Base-by-base conservation (phyloP, 2,888 invertebrate species). In the Cheilosia pagana region DNA sequence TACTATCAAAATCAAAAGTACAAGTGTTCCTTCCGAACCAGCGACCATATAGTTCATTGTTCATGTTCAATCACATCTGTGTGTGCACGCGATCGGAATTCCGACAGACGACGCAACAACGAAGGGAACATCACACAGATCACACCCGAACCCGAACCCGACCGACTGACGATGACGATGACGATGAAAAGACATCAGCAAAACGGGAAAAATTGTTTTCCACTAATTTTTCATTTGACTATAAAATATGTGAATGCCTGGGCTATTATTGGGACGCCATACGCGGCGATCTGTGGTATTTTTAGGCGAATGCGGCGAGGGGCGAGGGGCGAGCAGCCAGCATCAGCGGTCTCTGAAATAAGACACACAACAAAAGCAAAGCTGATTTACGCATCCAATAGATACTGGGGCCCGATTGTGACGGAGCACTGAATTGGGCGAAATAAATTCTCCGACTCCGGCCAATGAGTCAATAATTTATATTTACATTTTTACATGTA, bases 401-500 rank as follows among this genome's bases (percentile, higher is more conserved):
- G 78, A 82, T 72, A 53, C 57, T 57, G 16, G 81, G 62, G 55
- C 68, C 25, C 10, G 35, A 35, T 35, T 31, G 55, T 68, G 50
- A 62, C 52, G 53, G 45, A 59, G 57, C 35, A 72, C 71, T 43
- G 57, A 25, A 75, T 55, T 63, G 65, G 75, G 59, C 75, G 60
- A 85, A 81, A 77, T 77, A 72, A 82, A 78, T 85, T 76, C 85
- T 81, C 81, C 65, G 79, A 65, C 81, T 81, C 81, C 60, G 79
- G 70, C 81, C 85, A 85, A 81, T 85, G 85, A 85, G 85, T 85
- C 85, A 85, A 85, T 85, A 81, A 81, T 85, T 85, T 85, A 85
- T 62, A 85, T 76, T 85, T 85, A 85, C 59, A 75, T 70, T 75
- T 83, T 72, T 62, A 55, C 5, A 35, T 25, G 55, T 23, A 35